These are phyloP conservation scores for Lamellibrachia columna DNA, from an alignment of 2,888 invertebrate species.

Conservation along the genomic window DNA sequence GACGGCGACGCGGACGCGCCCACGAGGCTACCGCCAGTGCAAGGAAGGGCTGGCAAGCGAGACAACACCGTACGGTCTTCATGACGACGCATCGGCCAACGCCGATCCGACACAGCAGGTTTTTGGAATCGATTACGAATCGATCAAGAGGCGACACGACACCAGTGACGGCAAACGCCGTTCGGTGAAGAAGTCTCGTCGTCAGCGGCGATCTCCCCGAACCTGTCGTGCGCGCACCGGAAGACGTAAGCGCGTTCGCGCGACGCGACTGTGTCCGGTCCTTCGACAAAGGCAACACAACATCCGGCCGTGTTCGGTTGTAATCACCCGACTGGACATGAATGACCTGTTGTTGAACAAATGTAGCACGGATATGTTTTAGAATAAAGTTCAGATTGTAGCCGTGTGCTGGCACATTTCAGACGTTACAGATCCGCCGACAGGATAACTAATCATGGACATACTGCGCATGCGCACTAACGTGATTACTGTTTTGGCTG, in stretches of 20 bases:
- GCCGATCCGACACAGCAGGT: background rate
- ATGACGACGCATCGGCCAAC: background rate
- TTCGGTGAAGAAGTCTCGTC: background rate
- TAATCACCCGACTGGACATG: background rate
- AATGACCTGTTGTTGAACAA: background rate
- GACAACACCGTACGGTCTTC: background rate
- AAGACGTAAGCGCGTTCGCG: background rate
- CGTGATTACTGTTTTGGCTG: background rate
- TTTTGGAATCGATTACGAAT: background rate
- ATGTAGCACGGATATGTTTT: background rate
- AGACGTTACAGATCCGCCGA: background rate
- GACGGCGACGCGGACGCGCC: background rate
- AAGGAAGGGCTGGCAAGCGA: background rate
- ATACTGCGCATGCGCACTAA: slow-evolving; percentile 7
- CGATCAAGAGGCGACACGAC: background rate
- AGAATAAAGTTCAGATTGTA: background rate
- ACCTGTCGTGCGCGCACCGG: background rate
- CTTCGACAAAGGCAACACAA: background rate
- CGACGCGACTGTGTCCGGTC: background rate
- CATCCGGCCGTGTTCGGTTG: background rate
- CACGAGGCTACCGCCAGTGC: background rate
- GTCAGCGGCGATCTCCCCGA: background rate
- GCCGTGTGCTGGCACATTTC: background rate
- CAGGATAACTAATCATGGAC: background rate
- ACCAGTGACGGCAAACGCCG: background rate